Conservation (phyloP, 2,888 invertebrate genomes). For the Autographa pulchrina region DNA sequence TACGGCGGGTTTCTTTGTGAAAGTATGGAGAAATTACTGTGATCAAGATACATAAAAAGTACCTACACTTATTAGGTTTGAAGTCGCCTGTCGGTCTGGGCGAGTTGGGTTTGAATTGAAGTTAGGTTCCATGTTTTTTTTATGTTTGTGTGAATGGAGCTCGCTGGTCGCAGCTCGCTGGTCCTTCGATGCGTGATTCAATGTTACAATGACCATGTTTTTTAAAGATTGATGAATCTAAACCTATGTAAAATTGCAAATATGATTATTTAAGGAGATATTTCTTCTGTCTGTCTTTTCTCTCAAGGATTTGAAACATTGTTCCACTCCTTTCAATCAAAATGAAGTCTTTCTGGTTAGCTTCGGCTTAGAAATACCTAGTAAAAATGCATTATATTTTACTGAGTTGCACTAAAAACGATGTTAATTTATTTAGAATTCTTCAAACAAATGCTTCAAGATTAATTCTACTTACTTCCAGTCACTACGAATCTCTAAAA, state of each 20-base stretch:
- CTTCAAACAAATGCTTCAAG: constrained; percentile 5
- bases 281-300: no score
- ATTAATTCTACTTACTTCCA: neutral
- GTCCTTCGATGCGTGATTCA: neutral
- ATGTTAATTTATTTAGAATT: neutral
- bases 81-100: constrained; percentile 10
- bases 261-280: no score
- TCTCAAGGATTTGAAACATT: no score
- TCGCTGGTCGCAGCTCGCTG: neutral
- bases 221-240: neutral
- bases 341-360: no score
- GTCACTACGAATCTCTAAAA: constrained; percentile 21
- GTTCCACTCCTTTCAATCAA: no score
- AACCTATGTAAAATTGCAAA: no score
- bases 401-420: no score
- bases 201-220: neutral
- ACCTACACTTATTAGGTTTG: constrained; percentile 16
- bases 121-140: neutral
- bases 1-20: constrained; percentile 44
- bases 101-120: neutral
- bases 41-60: constrained; percentile 51
- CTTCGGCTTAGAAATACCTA: no score
- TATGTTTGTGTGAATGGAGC: neutral
- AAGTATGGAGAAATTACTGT: constrained; percentile 50
- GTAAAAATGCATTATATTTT: no score